Conservation (phyloP, 2,113 vertebrate species). For the Pterocles burchelli region DNA sequence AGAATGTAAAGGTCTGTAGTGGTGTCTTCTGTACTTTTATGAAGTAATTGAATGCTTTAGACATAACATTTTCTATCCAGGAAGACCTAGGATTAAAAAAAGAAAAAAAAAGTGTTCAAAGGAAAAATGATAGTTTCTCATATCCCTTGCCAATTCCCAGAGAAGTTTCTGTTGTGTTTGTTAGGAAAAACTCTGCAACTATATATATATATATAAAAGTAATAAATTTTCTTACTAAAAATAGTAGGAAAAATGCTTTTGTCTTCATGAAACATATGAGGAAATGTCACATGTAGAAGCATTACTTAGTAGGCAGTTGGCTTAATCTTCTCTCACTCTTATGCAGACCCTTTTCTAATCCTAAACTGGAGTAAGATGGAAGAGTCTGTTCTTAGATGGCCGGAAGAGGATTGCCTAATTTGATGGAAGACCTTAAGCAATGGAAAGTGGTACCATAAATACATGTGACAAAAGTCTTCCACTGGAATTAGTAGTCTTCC, state of each 20-base stretch:
- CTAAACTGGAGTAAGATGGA: background rate
- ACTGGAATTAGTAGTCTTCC: background rate
- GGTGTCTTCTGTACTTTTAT: background rate
- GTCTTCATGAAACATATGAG: background rate
- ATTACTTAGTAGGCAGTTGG: background rate
- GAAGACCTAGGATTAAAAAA: background rate
- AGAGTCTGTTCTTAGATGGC: background rate
- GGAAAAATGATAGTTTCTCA: background rate
- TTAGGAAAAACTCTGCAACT: background rate
- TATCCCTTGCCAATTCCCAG: background rate
- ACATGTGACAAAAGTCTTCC: background rate
- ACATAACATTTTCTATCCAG: background rate
- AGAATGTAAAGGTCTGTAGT: background rate
- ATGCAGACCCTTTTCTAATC: background rate
- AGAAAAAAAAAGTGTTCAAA: background rate
- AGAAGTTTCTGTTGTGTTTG: background rate
- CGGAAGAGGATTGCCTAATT: background rate
- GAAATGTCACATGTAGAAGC: background rate
- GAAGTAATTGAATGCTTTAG: background rate
- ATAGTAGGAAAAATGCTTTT: background rate
- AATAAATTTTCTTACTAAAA: background rate
- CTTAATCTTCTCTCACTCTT: background rate
- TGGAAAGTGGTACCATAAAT: background rate
- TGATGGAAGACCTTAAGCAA: background rate
- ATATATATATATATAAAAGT: too few relatives aligned